Base-by-base conservation (phyloP, 1,140 invertebrate genomes). In the Amphibalanus amphitrite region DNA sequence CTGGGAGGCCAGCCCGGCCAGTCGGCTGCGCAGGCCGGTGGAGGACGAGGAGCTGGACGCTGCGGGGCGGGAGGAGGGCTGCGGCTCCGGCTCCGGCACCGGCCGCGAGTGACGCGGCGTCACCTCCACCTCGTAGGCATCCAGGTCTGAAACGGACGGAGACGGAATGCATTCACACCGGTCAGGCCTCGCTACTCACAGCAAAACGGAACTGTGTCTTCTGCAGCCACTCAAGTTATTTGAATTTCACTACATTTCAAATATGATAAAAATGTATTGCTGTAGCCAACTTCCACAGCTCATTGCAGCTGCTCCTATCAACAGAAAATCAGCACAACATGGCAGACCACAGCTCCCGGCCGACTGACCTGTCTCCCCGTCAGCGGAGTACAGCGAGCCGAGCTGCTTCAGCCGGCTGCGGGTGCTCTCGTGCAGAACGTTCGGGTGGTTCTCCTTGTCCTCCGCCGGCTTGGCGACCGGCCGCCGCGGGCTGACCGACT, bases 401-500 rank as follows among this genome's bases (percentile, higher is more conserved):
- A 59, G 47, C 47, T 59, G 47, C 47, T 59, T 59, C 47, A 59
- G 47, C 47, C 47, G 47, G 47, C 47, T 59, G 47, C 47, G 47
- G 13, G 47, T 59, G 47, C 47, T 59, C 13, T 59, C 6, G 47
- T 59, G 47, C 47, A 59, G 47, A 8, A 59, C 47, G 47, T 59
- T 59, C 47, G 47, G 47, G 10, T 23, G 47, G 47, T 59, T 59
- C 47, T 59, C 47, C 47, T 59, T 59, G 17, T 59, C 47, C 10
- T 59, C 47, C 33, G 4, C 4, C 4, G 4, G 33, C 33, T 38
- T 15, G 33, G 33, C 33, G 20, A 20, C 23, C 13, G 47, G 47
- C 47, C 47, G 47, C 13, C 47, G 47, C 6, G 47, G 47, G 20
- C 47, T 59, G 47, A 20, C 47, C 6, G 47, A 13, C 47, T 59